Evolutionary conservation across 2,797 vertebrate species (phyloP).

Genomic region (Chiloscyllium punctatum): DNA sequence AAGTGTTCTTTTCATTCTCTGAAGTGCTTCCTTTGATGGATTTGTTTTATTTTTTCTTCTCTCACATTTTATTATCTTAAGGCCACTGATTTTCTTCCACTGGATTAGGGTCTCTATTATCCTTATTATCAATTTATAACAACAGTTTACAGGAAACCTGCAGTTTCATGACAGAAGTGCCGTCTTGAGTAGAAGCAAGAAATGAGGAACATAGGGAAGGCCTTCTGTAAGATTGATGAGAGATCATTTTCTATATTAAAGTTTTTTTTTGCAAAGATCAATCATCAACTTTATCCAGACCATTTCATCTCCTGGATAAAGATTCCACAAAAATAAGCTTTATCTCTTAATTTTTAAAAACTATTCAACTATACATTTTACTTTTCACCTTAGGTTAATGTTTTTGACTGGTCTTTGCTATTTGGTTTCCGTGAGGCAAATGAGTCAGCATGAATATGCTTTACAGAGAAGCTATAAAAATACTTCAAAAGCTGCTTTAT

Average conservation of each 20-base stretch:
- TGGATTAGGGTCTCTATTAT: background rate
- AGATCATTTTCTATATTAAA: background rate
- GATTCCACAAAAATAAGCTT: background rate
- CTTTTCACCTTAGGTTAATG: background rate
- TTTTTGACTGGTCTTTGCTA: background rate
- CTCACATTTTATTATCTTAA: background rate
- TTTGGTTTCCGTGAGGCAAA: background rate
- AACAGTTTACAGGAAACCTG: background rate
- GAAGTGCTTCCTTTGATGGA: background rate
- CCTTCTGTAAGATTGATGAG: background rate
- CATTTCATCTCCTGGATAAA: background rate
- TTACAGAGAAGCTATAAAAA: background rate
- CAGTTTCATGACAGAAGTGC: background rate
- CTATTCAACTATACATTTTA: background rate
- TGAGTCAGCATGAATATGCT: background rate
- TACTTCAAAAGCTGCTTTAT: background rate
- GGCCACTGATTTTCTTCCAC: background rate
- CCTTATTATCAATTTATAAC: background rate
- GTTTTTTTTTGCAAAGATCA: background rate
- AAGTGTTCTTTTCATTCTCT: background rate
- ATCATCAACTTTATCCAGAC: background rate
- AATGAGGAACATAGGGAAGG: background rate
- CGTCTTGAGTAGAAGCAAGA: background rate
- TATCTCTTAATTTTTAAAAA: background rate
- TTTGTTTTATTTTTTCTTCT: background rate